phyloP scores from a whole-genome alignment of 2,888 invertebrate species.

The Rhopalosiphum nymphaeae region DNA sequence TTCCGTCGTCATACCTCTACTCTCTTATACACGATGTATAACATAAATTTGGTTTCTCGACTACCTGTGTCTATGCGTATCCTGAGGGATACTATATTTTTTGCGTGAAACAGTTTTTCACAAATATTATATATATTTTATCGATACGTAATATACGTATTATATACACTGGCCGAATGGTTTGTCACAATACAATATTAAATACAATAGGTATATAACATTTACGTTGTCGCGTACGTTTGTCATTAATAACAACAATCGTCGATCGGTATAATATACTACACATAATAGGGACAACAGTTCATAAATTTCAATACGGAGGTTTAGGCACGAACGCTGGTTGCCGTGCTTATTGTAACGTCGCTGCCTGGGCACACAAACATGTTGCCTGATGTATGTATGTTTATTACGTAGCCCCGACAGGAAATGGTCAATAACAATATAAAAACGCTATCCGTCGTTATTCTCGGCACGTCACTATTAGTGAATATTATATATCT shows the following conservation, averaged over 20 bases:
- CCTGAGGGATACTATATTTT: background rate
- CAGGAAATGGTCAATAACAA: conserved; percentile 59
- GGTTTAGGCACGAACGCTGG: conserved; percentile 9
- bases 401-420: conserved; percentile 12
- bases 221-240: background rate
- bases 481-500: conserved; percentile 52
- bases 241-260: background rate
- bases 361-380: background rate
- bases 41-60: background rate
- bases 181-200: background rate
- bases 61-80: background rate
- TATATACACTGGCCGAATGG: background rate
- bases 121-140: background rate
- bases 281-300: background rate
- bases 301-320: conserved; percentile 5
- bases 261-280: background rate
- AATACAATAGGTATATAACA: background rate
- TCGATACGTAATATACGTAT: background rate
- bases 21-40: background rate
- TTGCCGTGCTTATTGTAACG: background rate
- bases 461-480: conserved; percentile 51
- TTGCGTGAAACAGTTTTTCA: background rate
- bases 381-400: background rate
- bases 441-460: conserved; percentile 36
- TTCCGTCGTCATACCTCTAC: no score